Conservation (phyloP, 2,113 vertebrate species). For the Labrus mixtus region DNA sequence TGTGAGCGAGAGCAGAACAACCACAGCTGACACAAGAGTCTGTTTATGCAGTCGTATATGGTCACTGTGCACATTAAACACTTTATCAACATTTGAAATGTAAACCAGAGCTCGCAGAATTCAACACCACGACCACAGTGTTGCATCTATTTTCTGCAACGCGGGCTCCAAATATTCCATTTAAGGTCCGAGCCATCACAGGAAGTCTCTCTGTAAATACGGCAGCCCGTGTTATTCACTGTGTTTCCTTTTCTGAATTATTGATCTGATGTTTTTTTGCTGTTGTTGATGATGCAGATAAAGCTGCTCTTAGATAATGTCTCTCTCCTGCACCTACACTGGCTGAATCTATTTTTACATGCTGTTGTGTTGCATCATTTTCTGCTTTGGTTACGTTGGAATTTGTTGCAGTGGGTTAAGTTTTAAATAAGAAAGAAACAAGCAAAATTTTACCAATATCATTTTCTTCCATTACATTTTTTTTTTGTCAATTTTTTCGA, state of each 20-base stretch:
- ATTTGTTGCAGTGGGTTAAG: not conserved
- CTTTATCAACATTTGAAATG: constrained; percentile 62
- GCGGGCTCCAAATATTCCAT: constrained; percentile 51
- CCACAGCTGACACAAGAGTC: constrained; percentile 35
- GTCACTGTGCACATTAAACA: constrained; percentile 60
- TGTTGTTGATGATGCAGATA: constrained; percentile 15
- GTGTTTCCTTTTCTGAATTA: constrained; percentile 14
- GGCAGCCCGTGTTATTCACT: not conserved
- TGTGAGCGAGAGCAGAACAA: constrained; percentile 65
- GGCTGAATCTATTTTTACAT: constrained; percentile 28
- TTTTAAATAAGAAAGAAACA: not conserved
- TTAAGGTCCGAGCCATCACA: constrained; percentile 43
- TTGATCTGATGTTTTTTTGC: not conserved
- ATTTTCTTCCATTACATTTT: not conserved
- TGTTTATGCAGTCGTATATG: constrained; percentile 58
- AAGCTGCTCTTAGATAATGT: constrained; percentile 25
- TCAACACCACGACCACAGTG: not conserved
- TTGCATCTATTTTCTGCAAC: constrained; percentile 34
- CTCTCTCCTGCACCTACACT: constrained; percentile 13
- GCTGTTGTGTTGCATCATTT: constrained; percentile 40
- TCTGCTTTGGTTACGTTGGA: constrained; percentile 15
- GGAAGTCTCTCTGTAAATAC: not conserved
- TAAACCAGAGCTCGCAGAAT: constrained; percentile 52
- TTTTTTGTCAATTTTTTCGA: not conserved
- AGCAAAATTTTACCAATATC: not conserved